phyloP scores from a whole-genome alignment of 2,113 vertebrate species.

The Cisticola juncidis region DNA sequence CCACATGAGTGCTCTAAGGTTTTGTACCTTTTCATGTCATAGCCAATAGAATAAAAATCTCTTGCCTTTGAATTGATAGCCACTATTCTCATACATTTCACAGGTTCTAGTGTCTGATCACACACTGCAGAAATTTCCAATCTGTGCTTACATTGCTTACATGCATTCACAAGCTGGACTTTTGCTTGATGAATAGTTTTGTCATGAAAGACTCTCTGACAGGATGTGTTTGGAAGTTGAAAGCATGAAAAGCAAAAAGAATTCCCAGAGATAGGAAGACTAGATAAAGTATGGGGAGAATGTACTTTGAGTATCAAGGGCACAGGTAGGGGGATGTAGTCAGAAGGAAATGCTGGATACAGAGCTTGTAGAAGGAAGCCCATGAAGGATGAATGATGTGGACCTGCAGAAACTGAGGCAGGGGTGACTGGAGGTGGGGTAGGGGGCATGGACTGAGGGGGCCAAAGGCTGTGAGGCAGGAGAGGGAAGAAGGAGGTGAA shows the following conservation, averaged over 20 bases:
- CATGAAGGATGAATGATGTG: neutral
- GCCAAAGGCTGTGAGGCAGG: neutral
- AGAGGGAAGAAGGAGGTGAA: neutral
- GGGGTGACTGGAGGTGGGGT: neutral
- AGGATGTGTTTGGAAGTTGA: neutral
- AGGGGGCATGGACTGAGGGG: neutral
- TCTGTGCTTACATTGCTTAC: neutral
- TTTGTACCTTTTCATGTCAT: neutral
- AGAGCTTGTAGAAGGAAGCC: neutral
- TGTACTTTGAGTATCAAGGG: neutral
- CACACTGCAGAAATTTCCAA: neutral
- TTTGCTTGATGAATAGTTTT: neutral
- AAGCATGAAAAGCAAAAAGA: neutral
- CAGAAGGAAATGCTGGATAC: neutral
- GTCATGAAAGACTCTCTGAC: neutral
- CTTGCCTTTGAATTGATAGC: neutral
- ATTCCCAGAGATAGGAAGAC: neutral
- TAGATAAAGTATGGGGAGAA: neutral
- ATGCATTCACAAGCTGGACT: neutral
- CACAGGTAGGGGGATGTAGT: neutral
- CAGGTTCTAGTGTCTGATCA: neutral
- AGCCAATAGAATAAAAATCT: neutral
- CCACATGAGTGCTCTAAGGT: neutral
- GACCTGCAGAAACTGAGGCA: neutral
- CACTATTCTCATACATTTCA: neutral